Evolutionary conservation across 2,888 invertebrate species (phyloP).

Genomic region (Choreutis nemorana): DNA sequence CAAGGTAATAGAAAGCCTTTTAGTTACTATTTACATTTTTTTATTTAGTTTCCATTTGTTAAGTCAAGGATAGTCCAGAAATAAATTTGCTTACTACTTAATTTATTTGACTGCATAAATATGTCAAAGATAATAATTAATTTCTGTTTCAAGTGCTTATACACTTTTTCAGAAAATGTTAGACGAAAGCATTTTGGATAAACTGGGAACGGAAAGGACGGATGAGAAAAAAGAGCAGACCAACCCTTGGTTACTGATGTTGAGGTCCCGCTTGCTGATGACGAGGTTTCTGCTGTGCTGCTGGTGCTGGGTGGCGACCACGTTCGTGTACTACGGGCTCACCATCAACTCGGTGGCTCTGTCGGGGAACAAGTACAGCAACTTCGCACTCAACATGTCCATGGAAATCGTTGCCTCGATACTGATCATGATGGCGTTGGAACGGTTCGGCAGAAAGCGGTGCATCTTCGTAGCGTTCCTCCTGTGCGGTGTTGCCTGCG

Average conservation of each 20-base stretch:
- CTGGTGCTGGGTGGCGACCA: conserved; percentile 76
- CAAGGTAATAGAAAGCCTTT: conserved; percentile 30
- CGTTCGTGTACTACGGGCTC: conserved; percentile 82
- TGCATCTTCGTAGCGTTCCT: conserved; percentile 41
- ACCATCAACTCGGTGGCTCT: conserved; percentile 78
- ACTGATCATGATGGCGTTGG: conserved; percentile 51
- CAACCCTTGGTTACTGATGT: conserved; percentile 31
- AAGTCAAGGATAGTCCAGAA: not conserved
- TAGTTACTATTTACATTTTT: not conserved
- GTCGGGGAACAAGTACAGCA: conserved; percentile 76
- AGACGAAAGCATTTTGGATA: conserved; percentile 29
- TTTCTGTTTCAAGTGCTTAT: no score
- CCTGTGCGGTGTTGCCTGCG: conserved; percentile 40
- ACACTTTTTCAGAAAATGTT: conserved; percentile 24
- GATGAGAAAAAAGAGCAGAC: conserved; percentile 7
- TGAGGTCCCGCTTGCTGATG: conserved; percentile 33
- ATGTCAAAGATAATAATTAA: no score
- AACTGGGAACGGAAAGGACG: conserved; percentile 16
- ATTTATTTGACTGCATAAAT: not conserved
- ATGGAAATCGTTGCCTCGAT: conserved; percentile 56
- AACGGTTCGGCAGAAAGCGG: conserved; percentile 42
- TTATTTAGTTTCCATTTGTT: not conserved
- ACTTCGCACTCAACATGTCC: conserved; percentile 67
- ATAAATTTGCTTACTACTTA: not conserved
- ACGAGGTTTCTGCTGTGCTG: conserved; percentile 30